Base-by-base conservation (phyloP, 2,888 invertebrate species). In the Ceraclea dissimilis region DNA sequence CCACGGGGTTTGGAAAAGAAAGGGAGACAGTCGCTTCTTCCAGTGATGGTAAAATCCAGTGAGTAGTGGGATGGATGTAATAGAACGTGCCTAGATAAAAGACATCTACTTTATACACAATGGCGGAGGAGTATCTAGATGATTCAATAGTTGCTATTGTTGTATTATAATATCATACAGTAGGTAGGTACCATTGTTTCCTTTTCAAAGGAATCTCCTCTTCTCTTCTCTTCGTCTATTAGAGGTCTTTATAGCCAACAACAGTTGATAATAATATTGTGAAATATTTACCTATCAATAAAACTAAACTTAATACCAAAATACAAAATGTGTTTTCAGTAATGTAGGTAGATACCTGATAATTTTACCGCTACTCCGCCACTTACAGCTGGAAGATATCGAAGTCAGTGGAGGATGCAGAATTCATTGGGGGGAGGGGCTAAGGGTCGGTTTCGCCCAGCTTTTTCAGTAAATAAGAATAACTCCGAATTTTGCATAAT, bases 121-220 rank as follows among this genome's bases (percentile, higher is more conserved):
- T 60, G 54, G 48, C 47, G 61, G 61, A 61, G 18, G 13, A 46
- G 18, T 20, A n/a, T n/a, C n/a, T n/a, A 18, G 20, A 20, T 62
- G 60, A 61, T 62, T 60, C 62, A 51, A 58, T 52, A 56, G 59
- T 55, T 60, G 54, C 62, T 60, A 62, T 62, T 62, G 62, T 61
- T 61, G 58, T 61, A 62, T 62, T 62, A 62, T 62, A 59, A n/a
- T n/a, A n/a, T n/a, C n/a, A n/a, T n/a, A n/a, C n/a, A n/a, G n/a
- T n/a, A n/a, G n/a, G n/a, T n/a, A n/a, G n/a, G n/a, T 61, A 59
- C 60, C 61, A 61, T 62, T 62, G 62, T 62, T 61, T 62, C 61
- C 57, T 60, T 60, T 60, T 52, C 57, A 57, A 48, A 44, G 53
- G 57, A 53, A 39, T 39, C 39, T 39, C 31, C 31, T 31, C 31